These are phyloP conservation scores for Stichopus chloronotus DNA, from an alignment of 35 echinoderm and acorn worm species.

Conservation along the genomic window DNA sequence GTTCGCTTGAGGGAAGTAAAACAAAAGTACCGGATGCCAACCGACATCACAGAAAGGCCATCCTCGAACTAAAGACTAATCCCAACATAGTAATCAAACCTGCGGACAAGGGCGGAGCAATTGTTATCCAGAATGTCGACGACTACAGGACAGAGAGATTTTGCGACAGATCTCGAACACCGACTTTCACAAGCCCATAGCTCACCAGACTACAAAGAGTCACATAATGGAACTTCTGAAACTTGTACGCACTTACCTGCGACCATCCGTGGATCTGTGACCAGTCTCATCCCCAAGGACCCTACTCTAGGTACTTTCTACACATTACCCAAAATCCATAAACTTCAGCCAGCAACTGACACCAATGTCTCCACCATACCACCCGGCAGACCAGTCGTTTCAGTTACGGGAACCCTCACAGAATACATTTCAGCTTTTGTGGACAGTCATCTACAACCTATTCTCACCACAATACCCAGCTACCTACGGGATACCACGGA, in stretches of 20 bases:
- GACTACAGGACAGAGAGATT: constrained; percentile 32
- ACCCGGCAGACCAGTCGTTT: too few relatives aligned
- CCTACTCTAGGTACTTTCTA: too few relatives aligned
- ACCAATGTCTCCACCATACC: too few relatives aligned
- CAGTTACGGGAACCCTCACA: too few relatives aligned
- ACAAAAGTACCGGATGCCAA: neutral
- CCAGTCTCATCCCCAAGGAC: neutral
- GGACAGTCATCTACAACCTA: too few relatives aligned
- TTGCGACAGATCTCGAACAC: neutral
- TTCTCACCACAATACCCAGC: too few relatives aligned
- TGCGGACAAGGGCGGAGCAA: constrained; percentile 7
- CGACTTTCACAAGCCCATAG: neutral
- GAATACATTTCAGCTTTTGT: too few relatives aligned
- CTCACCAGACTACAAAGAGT: neutral
- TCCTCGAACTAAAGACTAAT: neutral
- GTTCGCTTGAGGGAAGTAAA: neutral
- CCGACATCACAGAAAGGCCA: neutral
- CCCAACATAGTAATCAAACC: constrained; percentile 1
- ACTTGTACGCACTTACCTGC: neutral
- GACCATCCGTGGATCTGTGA: neutral
- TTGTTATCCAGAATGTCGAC: neutral
- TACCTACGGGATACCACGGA: too few relatives aligned
- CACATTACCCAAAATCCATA: too few relatives aligned
- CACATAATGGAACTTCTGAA: neutral
- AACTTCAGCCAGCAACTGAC: too few relatives aligned